These are phyloP conservation scores for Bhutanitis thaidina DNA, from an alignment of 2,888 invertebrate species.

Conservation along the genomic window DNA sequence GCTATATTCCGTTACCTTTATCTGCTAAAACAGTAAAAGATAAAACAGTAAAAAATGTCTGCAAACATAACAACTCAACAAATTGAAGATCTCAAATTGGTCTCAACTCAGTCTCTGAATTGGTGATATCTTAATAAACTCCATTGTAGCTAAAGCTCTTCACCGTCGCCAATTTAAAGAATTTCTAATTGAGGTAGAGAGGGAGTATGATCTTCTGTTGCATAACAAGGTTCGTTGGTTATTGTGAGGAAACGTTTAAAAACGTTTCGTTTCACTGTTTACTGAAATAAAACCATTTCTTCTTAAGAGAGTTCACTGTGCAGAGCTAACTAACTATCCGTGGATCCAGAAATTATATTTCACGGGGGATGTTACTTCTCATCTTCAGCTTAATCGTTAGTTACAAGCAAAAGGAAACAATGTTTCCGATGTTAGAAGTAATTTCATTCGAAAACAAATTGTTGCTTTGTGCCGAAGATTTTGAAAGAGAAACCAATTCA, in stretches of 20 bases:
- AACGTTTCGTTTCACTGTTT: not conserved
- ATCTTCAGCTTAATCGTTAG: conserved; percentile 9
- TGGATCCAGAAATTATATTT: conserved; percentile 2
- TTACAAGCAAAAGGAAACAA: conserved; percentile 5
- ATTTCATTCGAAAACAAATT: not conserved
- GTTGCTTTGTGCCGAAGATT: too few species aligned
- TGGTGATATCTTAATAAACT: too few species aligned
- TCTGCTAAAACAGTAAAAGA: too few species aligned
- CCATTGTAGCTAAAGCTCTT: too few species aligned
- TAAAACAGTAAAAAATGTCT: too few species aligned
- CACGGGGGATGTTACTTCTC: conserved; percentile 1
- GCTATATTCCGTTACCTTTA: too few species aligned
- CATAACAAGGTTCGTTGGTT: conserved; percentile 8
- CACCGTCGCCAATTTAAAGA: not conserved
- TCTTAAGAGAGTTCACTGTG: not conserved
- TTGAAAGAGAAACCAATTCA: too few species aligned
- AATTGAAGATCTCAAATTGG: too few species aligned
- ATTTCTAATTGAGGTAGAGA: not conserved
- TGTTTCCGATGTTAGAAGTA: conserved; percentile 3
- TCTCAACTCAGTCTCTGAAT: too few species aligned
- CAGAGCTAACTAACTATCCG: not conserved
- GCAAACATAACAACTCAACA: too few species aligned
- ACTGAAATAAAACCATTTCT: not conserved
- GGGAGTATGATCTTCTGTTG: not conserved
- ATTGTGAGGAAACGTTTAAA: conserved; percentile 1